Conservation (phyloP, 2,113 vertebrate genomes). For the Thalassarche chlororhynchos region DNA sequence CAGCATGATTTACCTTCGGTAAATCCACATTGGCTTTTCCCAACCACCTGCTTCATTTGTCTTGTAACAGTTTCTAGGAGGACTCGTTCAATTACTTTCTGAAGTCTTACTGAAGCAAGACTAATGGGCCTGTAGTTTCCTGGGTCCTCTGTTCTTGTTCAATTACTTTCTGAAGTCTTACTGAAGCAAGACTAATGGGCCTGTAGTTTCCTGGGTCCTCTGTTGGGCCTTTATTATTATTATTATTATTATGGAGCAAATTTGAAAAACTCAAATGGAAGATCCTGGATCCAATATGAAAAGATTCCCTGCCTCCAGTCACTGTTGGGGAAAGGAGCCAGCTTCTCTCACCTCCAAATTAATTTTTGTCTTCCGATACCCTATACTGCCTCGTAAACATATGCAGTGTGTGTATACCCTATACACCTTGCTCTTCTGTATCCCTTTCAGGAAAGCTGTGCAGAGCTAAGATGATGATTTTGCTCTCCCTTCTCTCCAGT, state of each 20-base stretch:
- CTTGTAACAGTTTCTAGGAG: not conserved
- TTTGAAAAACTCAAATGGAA: not conserved
- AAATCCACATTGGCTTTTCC: not conserved
- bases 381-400: not conserved
- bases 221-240: not conserved
- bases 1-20: not conserved
- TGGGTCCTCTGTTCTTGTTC: not conserved
- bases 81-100: not conserved
- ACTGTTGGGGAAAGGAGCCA: not conserved
- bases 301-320: not conserved
- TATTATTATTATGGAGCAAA: not conserved
- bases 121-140: not conserved
- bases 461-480: not conserved
- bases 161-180: not conserved
- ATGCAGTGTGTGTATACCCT: not conserved
- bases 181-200: not conserved
- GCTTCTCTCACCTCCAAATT: not conserved
- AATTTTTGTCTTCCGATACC: not conserved
- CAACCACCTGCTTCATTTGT: not conserved
- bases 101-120: not conserved
- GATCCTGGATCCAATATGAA: not conserved
- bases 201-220: not conserved
- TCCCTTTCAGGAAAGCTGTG: not conserved
- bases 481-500: not conserved
- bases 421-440: not conserved